Conservation (phyloP, 2,113 vertebrate species). For the Grammomys dolichurus region DNA sequence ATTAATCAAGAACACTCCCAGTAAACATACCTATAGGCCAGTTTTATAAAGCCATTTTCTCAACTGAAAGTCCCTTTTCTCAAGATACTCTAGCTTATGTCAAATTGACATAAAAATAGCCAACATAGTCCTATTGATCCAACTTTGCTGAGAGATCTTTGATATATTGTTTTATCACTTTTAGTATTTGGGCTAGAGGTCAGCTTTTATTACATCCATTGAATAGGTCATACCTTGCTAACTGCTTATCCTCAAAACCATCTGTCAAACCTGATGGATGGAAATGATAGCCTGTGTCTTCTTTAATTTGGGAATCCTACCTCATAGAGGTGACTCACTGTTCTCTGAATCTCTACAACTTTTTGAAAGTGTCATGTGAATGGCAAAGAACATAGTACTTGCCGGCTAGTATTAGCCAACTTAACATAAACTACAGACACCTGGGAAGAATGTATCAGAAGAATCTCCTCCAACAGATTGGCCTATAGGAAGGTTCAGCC, state of each 20-base stretch:
- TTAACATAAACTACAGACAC: background rate
- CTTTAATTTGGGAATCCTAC: background rate
- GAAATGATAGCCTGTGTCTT: background rate
- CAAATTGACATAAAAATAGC: background rate
- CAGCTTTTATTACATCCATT: background rate
- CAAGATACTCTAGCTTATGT: background rate
- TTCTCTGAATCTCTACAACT: background rate
- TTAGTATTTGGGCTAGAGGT: background rate
- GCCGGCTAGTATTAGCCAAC: background rate
- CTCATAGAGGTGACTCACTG: background rate
- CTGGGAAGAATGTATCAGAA: background rate
- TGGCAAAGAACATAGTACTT: background rate
- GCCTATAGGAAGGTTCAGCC: background rate
- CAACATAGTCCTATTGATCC: background rate
- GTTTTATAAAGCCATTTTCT: background rate
- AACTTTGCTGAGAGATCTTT: background rate
- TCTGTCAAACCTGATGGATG: no score
- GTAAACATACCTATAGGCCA: background rate
- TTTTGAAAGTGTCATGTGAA: background rate
- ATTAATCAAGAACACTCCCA: background rate
- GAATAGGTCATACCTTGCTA: background rate
- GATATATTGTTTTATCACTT: background rate
- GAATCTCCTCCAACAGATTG: background rate
- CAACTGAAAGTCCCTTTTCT: background rate
- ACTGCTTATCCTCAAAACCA: background rate